phyloP scores from a whole-genome alignment of 2,113 vertebrate species.

The Lepus americanus region DNA sequence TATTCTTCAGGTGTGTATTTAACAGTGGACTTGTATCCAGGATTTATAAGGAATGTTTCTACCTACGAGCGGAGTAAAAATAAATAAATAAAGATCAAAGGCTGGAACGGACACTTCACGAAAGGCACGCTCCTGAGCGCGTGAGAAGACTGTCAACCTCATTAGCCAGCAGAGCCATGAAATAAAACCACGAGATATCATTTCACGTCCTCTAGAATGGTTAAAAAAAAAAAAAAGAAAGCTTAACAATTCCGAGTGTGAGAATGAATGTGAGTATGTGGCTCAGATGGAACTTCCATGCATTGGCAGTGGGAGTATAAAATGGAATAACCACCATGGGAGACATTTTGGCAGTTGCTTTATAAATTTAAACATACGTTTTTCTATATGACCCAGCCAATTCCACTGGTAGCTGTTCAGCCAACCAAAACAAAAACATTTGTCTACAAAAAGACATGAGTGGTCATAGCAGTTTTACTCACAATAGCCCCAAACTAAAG shows the following conservation, averaged over 20 bases:
- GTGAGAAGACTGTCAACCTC: neutral
- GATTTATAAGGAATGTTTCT: slow-evolving; percentile 9
- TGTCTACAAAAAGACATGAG: slow-evolving; percentile 30
- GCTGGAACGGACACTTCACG: neutral
- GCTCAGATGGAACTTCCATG: neutral
- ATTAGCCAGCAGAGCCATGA: slow-evolving; percentile 21
- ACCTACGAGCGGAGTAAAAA: neutral
- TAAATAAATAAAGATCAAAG: slow-evolving; percentile 22
- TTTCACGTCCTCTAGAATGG: neutral
- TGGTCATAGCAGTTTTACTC: neutral
- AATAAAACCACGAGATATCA: neutral
- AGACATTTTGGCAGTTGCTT: slow-evolving; percentile 24
- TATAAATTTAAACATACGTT: slow-evolving; percentile 38
- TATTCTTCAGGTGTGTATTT: slow-evolving; percentile 9
- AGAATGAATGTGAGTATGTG: neutral
- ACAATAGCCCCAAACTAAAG: neutral
- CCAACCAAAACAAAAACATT: slow-evolving; percentile 29
- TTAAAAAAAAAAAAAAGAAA: slow-evolving; percentile 26
- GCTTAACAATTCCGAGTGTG: neutral
- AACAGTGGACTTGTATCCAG: neutral
- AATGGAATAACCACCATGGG: neutral
- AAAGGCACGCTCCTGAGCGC: neutral
- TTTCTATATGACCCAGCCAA: neutral
- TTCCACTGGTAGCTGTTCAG: neutral
- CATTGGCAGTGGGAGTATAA: neutral